These are phyloP conservation scores for Agrotis ipsilon DNA, from an alignment of 2,888 invertebrate genomes.

Conservation along the genomic window DNA sequence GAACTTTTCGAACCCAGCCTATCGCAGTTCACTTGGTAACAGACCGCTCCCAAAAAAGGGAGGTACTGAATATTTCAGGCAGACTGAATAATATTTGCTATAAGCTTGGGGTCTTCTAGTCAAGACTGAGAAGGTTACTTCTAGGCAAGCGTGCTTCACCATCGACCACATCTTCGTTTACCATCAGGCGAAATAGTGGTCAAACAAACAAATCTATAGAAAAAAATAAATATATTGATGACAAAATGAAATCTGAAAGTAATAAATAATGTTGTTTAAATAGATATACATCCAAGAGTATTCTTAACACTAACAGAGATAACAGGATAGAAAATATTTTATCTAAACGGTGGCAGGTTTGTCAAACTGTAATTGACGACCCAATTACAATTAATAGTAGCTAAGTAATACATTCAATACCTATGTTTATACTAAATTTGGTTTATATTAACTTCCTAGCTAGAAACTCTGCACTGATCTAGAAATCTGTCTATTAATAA, in stretches of 20 bases:
- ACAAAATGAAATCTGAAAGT: too few species aligned
- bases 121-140: too few species aligned
- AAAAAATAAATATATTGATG: too few species aligned
- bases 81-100: too few species aligned
- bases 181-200: too few species aligned
- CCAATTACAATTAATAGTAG: neutral
- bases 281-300: too few species aligned
- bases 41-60: conserved; percentile 59
- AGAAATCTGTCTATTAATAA: neutral
- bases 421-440: neutral
- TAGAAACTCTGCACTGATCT: neutral
- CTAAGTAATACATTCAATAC: too few species aligned
- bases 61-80: conserved; percentile 51
- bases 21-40: conserved; percentile 31
- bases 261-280: neutral
- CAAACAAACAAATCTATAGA: too few species aligned
- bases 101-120: too few species aligned
- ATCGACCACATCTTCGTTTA: too few species aligned
- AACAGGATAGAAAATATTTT: neutral
- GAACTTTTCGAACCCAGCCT: conserved; percentile 39
- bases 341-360: neutral
- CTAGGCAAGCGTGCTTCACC: too few species aligned
- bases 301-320: too few species aligned
- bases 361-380: neutral
- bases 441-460: neutral